phyloP scores from a whole-genome alignment of 2,797 vertebrate genomes.

The Naso thynnoides region DNA sequence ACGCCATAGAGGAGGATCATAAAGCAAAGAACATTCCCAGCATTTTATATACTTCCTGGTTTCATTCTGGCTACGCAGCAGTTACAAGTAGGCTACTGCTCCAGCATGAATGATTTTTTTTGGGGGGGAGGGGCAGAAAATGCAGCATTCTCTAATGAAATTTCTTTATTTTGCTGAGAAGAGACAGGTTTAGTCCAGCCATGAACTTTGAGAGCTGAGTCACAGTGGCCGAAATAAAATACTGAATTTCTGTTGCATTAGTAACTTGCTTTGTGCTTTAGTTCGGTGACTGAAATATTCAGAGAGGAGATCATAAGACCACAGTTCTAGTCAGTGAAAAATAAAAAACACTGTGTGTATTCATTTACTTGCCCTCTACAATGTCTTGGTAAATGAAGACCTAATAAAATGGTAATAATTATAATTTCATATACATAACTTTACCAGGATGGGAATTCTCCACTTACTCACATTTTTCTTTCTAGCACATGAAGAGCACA shows the following conservation, averaged over 20 bases:
- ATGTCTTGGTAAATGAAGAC: background rate
- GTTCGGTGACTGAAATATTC: background rate
- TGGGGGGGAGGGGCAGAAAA: constrained; percentile 12
- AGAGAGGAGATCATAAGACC: constrained; percentile 1
- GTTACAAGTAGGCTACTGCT: constrained; percentile 22
- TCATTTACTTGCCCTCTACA: too few species aligned
- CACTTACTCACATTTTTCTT: background rate
- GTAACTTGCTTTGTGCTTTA: constrained; percentile 5
- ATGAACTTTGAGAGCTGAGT: constrained; percentile 19
- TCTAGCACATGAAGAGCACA: background rate
- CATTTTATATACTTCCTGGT: constrained; percentile 20
- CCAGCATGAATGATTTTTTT: constrained; percentile 29
- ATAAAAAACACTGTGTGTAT: too few species aligned
- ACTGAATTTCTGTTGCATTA: constrained; percentile 8
- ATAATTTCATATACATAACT: too few species aligned
- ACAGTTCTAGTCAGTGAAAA: background rate
- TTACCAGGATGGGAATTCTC: background rate
- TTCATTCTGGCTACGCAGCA: constrained; percentile 51
- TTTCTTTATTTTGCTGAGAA: constrained; percentile 50
- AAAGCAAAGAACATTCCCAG: constrained; percentile 18
- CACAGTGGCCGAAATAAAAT: constrained; percentile 14
- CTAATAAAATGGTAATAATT: too few species aligned
- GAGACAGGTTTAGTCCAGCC: constrained; percentile 22
- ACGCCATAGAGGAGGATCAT: constrained; percentile 6
- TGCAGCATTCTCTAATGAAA: constrained; percentile 36